These are phyloP conservation scores for Pleuronectes platessa DNA, from an alignment of 2,113 vertebrate genomes.

Conservation along the genomic window DNA sequence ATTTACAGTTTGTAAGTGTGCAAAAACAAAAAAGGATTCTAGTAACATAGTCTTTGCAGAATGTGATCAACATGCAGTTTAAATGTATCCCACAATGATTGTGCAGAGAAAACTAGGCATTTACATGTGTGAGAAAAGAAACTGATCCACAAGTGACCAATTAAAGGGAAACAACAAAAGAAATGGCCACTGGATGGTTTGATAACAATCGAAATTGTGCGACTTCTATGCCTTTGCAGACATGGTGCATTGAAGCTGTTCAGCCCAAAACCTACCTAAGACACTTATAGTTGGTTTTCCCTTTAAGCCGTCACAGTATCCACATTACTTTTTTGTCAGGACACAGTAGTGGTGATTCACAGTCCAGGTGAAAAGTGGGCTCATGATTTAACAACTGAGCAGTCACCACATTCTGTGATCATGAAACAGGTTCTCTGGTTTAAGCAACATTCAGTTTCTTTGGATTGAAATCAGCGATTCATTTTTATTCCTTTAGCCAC, in stretches of 20 bases:
- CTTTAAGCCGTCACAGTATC: neutral
- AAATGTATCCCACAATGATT: constrained; percentile 3
- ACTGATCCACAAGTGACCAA: neutral
- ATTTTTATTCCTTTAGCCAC: no score
- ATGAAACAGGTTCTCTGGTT: constrained; percentile 14
- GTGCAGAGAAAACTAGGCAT: neutral
- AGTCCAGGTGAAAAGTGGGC: constrained; percentile 1
- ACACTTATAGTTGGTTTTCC: constrained; percentile 5
- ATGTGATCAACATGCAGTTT: constrained; percentile 34
- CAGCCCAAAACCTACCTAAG: neutral
- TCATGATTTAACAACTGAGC: constrained; percentile 4
- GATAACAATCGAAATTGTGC: neutral
- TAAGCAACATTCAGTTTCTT: constrained; percentile 19
- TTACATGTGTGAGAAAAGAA: neutral
- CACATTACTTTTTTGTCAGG: neutral
- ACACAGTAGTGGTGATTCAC: constrained; percentile 30
- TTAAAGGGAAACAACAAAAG: neutral
- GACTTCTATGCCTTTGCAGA: neutral
- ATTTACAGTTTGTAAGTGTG: constrained; percentile 37
- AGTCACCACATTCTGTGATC: neutral
- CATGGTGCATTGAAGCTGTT: neutral
- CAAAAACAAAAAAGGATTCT: constrained; percentile 30
- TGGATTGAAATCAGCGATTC: neutral
- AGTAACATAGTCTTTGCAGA: constrained; percentile 15
- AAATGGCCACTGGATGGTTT: neutral